These are phyloP conservation scores for Pionites leucogaster DNA, from an alignment of 2,113 vertebrate species.

Conservation along the genomic window DNA sequence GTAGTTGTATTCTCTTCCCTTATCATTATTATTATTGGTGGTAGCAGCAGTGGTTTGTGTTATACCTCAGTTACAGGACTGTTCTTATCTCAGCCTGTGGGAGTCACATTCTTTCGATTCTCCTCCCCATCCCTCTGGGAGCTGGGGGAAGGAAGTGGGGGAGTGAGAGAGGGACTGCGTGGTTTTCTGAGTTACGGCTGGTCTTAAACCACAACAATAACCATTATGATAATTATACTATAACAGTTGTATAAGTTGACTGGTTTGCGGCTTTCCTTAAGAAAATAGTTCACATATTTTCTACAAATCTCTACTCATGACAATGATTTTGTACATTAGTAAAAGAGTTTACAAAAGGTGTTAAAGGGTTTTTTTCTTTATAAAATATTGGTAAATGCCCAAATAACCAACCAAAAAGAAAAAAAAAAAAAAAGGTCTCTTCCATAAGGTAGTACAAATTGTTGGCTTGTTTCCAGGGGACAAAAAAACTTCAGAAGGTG, in stretches of 20 bases:
- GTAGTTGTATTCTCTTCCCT: no score
- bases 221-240: neutral
- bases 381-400: neutral
- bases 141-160: no score
- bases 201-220: neutral
- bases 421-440: neutral
- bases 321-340: neutral
- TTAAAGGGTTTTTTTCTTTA: neutral
- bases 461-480: neutral
- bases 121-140: no score
- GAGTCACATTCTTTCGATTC: no score
- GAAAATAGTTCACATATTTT: neutral
- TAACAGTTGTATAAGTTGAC: neutral
- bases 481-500: neutral
- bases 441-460: accelerated
- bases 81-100: no score
- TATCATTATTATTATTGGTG: no score
- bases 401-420: neutral
- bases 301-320: neutral
- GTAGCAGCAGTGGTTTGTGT: no score
- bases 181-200: no score
- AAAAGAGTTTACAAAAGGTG: neutral
- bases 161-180: no score
- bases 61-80: no score
- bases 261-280: neutral